Evolutionary conservation across 2,888 invertebrate genomes (phyloP).

Genomic region (Acanthosepion pharaonis): DNA sequence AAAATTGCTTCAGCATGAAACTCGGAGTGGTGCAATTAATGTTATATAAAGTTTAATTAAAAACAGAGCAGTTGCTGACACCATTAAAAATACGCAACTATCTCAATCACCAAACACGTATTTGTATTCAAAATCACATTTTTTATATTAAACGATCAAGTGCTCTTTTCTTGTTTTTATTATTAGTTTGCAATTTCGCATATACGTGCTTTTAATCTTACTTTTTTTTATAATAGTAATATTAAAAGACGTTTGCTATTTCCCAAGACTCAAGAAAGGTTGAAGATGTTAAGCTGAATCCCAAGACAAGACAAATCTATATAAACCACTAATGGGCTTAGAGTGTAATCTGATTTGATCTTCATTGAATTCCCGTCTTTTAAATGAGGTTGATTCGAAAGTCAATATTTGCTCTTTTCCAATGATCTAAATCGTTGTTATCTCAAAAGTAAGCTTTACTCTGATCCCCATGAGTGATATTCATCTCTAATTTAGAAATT

Average conservation of each 20-base stretch:
- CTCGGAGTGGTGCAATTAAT: too few species aligned
- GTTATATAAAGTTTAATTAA: too few species aligned
- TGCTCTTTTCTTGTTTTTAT: too few species aligned
- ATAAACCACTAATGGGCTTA: neutral
- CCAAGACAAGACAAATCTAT: neutral
- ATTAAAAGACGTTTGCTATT: neutral
- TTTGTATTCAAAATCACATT: too few species aligned
- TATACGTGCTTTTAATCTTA: too few species aligned
- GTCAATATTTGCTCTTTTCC: neutral
- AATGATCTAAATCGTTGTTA: neutral
- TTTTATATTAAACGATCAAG: too few species aligned
- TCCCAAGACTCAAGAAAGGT: neutral
- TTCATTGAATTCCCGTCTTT: neutral
- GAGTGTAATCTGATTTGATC: neutral
- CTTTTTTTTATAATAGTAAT: too few species aligned
- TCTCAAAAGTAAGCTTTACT: conserved; percentile 17
- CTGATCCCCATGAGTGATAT: neutral
- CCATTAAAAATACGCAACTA: too few species aligned
- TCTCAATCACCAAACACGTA: too few species aligned
- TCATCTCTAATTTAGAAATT: neutral
- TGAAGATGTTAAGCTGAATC: neutral
- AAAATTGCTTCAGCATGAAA: too few species aligned
- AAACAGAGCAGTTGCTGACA: too few species aligned
- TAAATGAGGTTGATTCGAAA: neutral
- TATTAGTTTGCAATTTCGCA: too few species aligned